Evolutionary conservation across 2,113 vertebrate genomes (phyloP).

Genomic region (Nibea coibor): DNA sequence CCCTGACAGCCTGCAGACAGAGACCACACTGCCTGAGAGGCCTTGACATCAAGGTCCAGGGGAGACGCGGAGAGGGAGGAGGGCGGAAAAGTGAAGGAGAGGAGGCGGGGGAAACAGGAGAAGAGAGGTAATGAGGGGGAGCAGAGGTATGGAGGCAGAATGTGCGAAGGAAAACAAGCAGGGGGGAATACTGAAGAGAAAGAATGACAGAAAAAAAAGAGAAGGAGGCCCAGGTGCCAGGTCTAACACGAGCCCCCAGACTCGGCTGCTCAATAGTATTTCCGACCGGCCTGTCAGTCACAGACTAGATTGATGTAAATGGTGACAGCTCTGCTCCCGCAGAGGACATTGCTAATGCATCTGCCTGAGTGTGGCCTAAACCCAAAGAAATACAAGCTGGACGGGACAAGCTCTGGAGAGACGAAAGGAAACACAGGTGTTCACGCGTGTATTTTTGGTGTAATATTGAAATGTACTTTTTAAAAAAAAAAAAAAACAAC

Average conservation of each 20-base stretch:
- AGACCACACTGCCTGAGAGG: constrained; percentile 81
- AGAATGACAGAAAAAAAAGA: constrained; percentile 46
- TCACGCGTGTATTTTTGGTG: neutral
- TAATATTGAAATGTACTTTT: constrained; percentile 37
- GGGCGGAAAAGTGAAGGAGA: neutral
- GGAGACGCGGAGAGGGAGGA: constrained; percentile 32
- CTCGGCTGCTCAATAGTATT: constrained; percentile 29
- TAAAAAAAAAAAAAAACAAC: neutral
- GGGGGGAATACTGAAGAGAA: constrained; percentile 1
- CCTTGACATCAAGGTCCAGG: constrained; percentile 78
- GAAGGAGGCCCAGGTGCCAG: constrained; percentile 42
- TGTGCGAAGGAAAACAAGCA: constrained; percentile 49
- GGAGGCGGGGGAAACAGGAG: neutral
- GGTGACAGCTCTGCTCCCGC: constrained; percentile 44
- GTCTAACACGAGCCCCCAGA: constrained; percentile 34
- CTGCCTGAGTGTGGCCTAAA: constrained; percentile 31
- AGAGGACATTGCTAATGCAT: constrained; percentile 29
- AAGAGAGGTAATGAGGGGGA: constrained; percentile 48
- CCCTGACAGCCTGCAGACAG: constrained; percentile 77
- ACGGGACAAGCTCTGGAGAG: constrained; percentile 17
- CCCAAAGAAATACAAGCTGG: constrained; percentile 27
- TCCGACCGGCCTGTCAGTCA: constrained; percentile 43
- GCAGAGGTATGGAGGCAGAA: constrained; percentile 23
- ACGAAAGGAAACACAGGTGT: constrained; percentile 34
- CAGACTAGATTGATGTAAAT: constrained; percentile 17